A percentile compares a stretch with the other conserved stretches of the same genome.
These are phyloP conservation scores for Archegozetes longisetosus DNA, from an alignment of 1,140 invertebrate genomes.

Conservation along the genomic window DNA sequence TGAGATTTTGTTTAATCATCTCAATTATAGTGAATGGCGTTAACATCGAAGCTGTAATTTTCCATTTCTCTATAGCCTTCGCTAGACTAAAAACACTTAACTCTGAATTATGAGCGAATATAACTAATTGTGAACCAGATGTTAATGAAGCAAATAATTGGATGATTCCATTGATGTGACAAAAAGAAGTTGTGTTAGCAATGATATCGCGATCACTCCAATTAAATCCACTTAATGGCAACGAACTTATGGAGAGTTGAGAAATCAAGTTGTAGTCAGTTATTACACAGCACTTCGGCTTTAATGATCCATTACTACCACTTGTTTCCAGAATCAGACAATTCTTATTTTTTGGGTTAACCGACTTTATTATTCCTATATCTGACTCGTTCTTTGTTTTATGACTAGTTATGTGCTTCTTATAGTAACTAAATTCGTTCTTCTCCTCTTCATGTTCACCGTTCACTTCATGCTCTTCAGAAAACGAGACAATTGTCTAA, in stretches of 20 bases:
- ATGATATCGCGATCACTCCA: not conserved
- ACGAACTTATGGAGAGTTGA: not conserved
- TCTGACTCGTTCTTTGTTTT: not conserved
- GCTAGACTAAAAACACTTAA: not conserved
- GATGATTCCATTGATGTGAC: not conserved
- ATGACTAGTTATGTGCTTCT: not conserved
- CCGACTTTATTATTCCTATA: not conserved
- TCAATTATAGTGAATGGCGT: not conserved
- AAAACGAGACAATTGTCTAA: not conserved
- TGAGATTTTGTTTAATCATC: not conserved
- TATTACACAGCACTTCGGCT: not conserved
- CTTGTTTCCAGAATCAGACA: not conserved
- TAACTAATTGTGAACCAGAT: not conserved
- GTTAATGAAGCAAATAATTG: not conserved
- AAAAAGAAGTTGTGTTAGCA: not conserved
- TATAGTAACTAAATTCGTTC: not conserved
- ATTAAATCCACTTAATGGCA: not conserved
- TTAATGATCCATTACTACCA: not conserved
- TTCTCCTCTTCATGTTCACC: not conserved
- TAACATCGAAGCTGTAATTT: not conserved
- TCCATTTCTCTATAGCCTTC: not conserved
- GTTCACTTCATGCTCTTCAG: not conserved
- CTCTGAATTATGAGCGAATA: not conserved
- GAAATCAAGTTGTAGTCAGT: not conserved
- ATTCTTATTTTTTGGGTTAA: not conserved